Evolutionary conservation across 2,113 vertebrate genomes (phyloP).

Genomic region (Fukomys damarensis): DNA sequence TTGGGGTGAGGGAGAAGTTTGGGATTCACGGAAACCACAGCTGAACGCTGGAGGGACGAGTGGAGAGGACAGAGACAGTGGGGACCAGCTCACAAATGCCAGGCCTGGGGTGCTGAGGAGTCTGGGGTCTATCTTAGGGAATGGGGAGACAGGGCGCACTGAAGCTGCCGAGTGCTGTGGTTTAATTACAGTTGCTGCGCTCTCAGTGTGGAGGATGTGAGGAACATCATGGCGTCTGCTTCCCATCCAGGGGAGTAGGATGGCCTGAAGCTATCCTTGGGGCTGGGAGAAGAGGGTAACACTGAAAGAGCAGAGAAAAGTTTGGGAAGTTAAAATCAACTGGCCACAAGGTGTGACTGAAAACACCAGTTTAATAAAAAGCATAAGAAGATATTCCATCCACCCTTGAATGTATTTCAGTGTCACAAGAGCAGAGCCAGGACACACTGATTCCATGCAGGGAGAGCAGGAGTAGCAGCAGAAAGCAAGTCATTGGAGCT

Average conservation of each 20-base stretch:
- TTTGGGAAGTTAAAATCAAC: neutral
- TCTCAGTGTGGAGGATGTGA: neutral
- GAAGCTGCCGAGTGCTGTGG: neutral
- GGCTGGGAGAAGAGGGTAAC: neutral
- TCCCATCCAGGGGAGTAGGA: accelerated
- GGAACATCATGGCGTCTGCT: neutral
- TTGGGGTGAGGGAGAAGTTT: neutral
- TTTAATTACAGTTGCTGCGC: neutral
- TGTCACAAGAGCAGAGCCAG: neutral
- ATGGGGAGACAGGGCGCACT: neutral
- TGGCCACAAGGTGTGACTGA: neutral
- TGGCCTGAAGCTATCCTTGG: neutral
- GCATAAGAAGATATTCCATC: neutral
- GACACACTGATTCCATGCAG: neutral
- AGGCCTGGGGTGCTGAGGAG: neutral
- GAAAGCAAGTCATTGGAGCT: neutral
- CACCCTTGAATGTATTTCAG: neutral
- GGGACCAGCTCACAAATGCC: neutral
- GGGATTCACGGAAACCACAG: neutral
- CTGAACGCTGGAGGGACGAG: neutral
- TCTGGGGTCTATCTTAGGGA: neutral
- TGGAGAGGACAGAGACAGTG: neutral
- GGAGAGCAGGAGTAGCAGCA: neutral
- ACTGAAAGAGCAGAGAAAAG: neutral
- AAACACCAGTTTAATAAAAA: neutral